A percentile compares a stretch with the other conserved stretches of the same genome.
Conservation (phyloP, 2,797 vertebrate genomes). For the Poecilia velifera region DNA sequence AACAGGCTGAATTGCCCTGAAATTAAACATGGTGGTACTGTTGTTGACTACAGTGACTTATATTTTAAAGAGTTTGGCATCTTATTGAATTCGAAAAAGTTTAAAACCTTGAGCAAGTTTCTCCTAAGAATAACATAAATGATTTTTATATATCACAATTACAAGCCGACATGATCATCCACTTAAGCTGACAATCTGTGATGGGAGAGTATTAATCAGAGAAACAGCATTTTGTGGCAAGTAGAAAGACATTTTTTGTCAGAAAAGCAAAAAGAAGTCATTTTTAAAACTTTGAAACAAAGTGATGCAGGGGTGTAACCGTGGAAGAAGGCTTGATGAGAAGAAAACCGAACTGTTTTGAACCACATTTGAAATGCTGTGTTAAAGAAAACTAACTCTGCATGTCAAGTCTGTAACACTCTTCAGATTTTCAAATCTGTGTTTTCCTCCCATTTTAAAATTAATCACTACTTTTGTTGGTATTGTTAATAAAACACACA, state of each 20-base stretch:
- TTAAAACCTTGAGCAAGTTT: not conserved
- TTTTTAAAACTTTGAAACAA: not conserved
- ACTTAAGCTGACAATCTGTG: not conserved
- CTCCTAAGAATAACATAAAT: not conserved
- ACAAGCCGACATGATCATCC: not conserved
- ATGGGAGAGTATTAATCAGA: not conserved
- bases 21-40: not conserved
- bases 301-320: not conserved
- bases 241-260: not conserved
- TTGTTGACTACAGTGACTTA: not conserved
- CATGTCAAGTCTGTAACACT: not conserved
- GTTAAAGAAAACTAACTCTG: not conserved
- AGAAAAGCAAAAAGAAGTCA: not conserved
- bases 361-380: not conserved
- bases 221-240: not conserved
- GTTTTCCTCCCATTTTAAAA: not conserved
- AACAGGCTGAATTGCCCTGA: not conserved
- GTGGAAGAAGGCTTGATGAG: not conserved
- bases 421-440: not conserved
- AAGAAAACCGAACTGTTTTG: not conserved
- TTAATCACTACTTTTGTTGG: not conserved
- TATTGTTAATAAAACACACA: not conserved
- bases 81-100: constrained; percentile 11
- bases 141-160: not conserved
- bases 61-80: not conserved